These are phyloP conservation scores for Hypsibius dujardini DNA, from an alignment of 1,140 invertebrate species.

Conservation along the genomic window DNA sequence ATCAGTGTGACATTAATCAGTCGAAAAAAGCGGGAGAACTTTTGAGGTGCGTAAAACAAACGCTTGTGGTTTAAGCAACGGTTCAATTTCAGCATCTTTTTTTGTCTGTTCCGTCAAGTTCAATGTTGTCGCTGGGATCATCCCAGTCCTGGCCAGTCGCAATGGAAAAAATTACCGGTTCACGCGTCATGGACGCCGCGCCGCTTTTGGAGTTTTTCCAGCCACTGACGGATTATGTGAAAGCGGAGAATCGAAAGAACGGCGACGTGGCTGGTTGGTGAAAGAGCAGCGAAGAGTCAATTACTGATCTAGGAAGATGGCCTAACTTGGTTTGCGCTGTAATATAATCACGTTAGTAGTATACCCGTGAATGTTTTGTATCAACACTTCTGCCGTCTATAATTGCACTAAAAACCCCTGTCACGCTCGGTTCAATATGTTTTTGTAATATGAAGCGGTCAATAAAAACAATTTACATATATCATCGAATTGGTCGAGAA, in stretches of 20 bases:
- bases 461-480: no score
- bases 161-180: constrained; percentile 4
- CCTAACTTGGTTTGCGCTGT: no score
- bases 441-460: no score
- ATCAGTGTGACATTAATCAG: constrained; percentile 63
- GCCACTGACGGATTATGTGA: background rate
- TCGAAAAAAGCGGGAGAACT: constrained; percentile 31
- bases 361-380: no score
- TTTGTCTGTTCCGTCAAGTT: background rate
- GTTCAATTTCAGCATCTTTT: background rate
- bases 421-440: no score
- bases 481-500: no score
- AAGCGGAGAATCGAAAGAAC: background rate
- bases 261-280: background rate
- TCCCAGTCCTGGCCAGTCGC: constrained; percentile 8
- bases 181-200: background rate
- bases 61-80: constrained; percentile 17
- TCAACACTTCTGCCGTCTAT: no score
- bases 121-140: background rate
- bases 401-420: no score
- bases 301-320: no score
- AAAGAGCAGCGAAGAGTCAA: no score
- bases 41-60: constrained; percentile 25
- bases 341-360: no score
- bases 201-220: constrained; percentile 2